A percentile compares a stretch with the other conserved stretches of the same genome.
These are phyloP conservation scores for Callithrix jacchus DNA, from an alignment of 2,113 vertebrate species.

Conservation along the genomic window DNA sequence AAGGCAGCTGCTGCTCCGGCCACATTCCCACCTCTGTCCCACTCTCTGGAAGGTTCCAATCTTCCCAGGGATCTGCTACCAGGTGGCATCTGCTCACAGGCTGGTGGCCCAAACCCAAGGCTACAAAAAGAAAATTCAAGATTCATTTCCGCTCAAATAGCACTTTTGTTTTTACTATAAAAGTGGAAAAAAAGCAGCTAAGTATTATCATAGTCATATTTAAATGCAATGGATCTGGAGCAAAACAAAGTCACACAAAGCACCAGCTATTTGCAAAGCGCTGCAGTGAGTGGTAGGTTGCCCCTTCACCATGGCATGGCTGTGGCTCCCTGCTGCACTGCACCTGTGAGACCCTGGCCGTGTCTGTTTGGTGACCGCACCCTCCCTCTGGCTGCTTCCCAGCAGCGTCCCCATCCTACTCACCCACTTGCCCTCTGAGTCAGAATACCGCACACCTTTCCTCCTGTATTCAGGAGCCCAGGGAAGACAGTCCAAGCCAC, in stretches of 20 bases:
- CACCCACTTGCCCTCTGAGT: neutral
- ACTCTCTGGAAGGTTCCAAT: fast-evolving
- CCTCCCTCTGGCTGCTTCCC: neutral
- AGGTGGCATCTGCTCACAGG: neutral
- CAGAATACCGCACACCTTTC: neutral
- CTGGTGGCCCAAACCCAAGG: neutral
- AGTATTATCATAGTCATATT: neutral
- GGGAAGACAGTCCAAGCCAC: neutral
- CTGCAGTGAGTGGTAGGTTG: fast-evolving
- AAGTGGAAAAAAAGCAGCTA: neutral
- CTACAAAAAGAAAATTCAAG: neutral
- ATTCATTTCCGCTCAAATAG: neutral
- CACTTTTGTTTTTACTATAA: neutral
- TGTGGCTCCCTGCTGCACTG: neutral
- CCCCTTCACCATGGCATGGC: neutral
- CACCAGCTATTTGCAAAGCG: neutral
- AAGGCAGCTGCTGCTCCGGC: no score
- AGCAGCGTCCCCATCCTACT: neutral
- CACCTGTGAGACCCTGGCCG: neutral
- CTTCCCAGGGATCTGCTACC: neutral
- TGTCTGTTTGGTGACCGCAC: neutral
- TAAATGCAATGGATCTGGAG: neutral
- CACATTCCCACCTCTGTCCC: neutral
- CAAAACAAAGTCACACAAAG: neutral
- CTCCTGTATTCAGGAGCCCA: neutral